phyloP scores from a whole-genome alignment of 2,888 invertebrate genomes.

The Mechanitis mazaeus region DNA sequence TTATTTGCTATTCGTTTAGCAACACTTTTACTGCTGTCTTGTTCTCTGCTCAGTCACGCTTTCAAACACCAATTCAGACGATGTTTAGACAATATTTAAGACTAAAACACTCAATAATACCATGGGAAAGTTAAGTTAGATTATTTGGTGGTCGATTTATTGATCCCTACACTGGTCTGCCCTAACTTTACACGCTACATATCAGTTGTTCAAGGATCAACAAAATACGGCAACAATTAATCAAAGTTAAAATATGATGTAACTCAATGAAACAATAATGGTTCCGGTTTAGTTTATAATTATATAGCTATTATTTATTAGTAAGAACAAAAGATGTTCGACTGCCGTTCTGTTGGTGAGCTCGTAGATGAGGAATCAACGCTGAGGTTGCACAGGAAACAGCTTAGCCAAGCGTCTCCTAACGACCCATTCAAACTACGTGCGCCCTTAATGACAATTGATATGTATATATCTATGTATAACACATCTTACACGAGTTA shows the following conservation, averaged over 20 bases:
- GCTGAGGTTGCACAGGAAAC: constrained; percentile 45
- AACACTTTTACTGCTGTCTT: constrained; percentile 50
- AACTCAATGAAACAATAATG: too few relatives aligned
- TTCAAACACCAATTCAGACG: constrained; percentile 41
- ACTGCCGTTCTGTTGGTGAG: constrained; percentile 17
- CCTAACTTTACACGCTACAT: too few relatives aligned
- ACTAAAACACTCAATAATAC: constrained; percentile 5
- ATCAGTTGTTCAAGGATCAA: too few relatives aligned
- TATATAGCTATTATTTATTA: too few relatives aligned
- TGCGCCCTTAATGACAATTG: constrained; percentile 18
- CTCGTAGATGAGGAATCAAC: constrained; percentile 15
- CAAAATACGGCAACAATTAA: too few relatives aligned
- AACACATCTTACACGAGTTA: constrained; percentile 15
- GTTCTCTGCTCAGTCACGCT: constrained; percentile 48
- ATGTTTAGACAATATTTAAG: constrained; percentile 15
- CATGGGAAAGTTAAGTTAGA: constrained; percentile 11
- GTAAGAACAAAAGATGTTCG: constrained; percentile 21
- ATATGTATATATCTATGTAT: constrained; percentile 17
- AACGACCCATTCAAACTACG: constrained; percentile 56
- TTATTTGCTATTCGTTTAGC: constrained; percentile 35
- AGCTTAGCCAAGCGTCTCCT: constrained; percentile 47
- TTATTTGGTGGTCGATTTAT: background rate
- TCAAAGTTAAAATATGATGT: too few relatives aligned
- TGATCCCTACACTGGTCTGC: background rate
- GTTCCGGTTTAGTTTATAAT: too few relatives aligned